phyloP scores from a whole-genome alignment of 64 coral and sea anemone species.

The Pocillopora damicornis region DNA sequence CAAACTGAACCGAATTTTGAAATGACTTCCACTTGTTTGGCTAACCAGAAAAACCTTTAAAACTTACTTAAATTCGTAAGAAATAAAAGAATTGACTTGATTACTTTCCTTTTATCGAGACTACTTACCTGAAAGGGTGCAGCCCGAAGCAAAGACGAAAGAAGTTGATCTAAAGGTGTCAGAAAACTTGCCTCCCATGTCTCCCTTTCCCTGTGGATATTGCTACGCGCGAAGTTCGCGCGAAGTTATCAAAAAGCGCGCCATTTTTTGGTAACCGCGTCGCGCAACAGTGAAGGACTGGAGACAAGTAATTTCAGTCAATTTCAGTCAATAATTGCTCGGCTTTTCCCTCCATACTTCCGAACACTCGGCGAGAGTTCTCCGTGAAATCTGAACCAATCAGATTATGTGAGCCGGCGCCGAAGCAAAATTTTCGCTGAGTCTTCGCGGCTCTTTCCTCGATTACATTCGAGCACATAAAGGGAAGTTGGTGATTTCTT shows the following conservation, averaged over 20 bases:
- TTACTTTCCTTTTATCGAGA: background rate
- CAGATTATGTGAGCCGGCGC: conserved; percentile 52
- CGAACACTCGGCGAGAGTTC: conserved; percentile 14
- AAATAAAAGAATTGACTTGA: background rate
- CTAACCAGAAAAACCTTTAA: too few species aligned
- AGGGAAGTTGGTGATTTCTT: conserved; percentile 6
- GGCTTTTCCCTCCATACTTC: background rate
- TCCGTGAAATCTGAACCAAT: conserved; percentile 70
- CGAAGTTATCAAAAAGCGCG: conserved; percentile 33
- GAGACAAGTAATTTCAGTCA: background rate
- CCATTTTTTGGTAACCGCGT: conserved; percentile 31
- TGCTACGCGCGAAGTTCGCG: background rate
- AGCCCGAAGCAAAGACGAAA: background rate
- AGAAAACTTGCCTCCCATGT: background rate
- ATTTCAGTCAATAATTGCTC: conserved; percentile 36
- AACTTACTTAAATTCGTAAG: background rate
- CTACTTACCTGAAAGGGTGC: background rate
- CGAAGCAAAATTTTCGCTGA: conserved; percentile 70
- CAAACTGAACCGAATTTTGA: background rate
- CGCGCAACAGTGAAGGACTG: background rate
- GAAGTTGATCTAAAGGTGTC: background rate
- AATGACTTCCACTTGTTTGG: background rate
- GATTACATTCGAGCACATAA: background rate
- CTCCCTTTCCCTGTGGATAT: background rate
- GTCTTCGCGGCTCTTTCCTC: conserved; percentile 17